Evolutionary conservation across 2,113 vertebrate genomes (phyloP).

Genomic region (Elephas maximus): DNA sequence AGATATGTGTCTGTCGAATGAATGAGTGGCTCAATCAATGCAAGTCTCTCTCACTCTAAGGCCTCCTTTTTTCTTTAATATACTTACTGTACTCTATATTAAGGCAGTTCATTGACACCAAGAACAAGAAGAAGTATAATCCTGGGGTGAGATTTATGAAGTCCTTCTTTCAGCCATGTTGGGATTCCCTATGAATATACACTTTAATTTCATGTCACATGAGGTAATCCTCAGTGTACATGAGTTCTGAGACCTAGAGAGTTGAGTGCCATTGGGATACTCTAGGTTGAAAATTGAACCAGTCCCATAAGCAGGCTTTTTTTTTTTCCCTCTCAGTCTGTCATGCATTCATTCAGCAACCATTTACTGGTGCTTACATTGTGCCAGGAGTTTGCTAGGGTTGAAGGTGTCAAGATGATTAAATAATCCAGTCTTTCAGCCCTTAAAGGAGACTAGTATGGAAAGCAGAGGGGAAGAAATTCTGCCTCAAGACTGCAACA

Average conservation of each 20-base stretch:
- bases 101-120: background rate
- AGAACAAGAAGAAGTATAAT: background rate
- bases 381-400: background rate
- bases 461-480: background rate
- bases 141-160: background rate
- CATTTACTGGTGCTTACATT: background rate
- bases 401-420: background rate
- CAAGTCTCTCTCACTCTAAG: background rate
- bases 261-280: background rate
- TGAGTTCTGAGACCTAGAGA: background rate
- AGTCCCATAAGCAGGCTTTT: background rate
- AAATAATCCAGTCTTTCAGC: background rate
- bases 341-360: slow-evolving; percentile 4
- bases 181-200: background rate
- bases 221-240: background rate
- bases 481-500: background rate
- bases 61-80: background rate
- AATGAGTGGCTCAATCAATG: background rate
- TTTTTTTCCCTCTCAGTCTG: background rate
- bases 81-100: background rate
- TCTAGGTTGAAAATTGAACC: background rate
- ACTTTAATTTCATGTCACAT: background rate
- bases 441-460: background rate
- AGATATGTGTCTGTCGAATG: background rate
- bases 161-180: background rate